Evolutionary conservation across 2,797 vertebrate genomes (phyloP), one percentile per base, ranked within the genome.

Genomic region (Melanotaenia maccullochi): DNA sequence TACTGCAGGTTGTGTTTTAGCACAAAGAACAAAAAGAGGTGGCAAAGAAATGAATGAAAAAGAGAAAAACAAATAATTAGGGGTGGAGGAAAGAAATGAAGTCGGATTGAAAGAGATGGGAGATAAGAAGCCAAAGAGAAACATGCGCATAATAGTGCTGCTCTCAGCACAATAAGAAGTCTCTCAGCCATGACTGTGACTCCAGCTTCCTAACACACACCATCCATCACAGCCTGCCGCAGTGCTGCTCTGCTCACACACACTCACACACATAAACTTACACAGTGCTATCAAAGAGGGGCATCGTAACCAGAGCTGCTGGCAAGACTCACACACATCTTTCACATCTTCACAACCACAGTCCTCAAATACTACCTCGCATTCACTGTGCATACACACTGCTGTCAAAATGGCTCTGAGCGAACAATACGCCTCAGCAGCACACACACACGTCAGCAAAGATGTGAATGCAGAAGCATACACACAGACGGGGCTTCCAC

Each of bases 211-310:
- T 84, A 93, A 92, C 86, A 91, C 92, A 91, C 91, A 90, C 90
- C 91, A 95, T 95, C 94, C 94, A 95, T 95, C 95, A 95, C 85
- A 79, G 84, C 75, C 82, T 93, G 93, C 93, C 89, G 93, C 93
- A 94, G 92, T 94, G 90, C 92, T 89, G 87, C 90, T 87, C 64
- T 57, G 0, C 82, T 3, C 83, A 24, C 40, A 40, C 83, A 22
- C 40, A 36, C 35, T 14, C 75, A 59, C 63, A 73, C 73, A 75
- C 78, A 49, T 32, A 79, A 5, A 65, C 65, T 49, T 55, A 60
- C 72, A 82, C 67, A 44, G 47, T 25, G 57, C 79, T 90, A 90
- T 89, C 87, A 75, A 70, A 79, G 67, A 79, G 79, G 80, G 75
- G 78, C 84, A 90, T 90, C 89, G 68, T 38, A 52, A 57, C 71